Conservation (phyloP, 2,888 invertebrate species). For the Diloba caeruleocephala region DNA sequence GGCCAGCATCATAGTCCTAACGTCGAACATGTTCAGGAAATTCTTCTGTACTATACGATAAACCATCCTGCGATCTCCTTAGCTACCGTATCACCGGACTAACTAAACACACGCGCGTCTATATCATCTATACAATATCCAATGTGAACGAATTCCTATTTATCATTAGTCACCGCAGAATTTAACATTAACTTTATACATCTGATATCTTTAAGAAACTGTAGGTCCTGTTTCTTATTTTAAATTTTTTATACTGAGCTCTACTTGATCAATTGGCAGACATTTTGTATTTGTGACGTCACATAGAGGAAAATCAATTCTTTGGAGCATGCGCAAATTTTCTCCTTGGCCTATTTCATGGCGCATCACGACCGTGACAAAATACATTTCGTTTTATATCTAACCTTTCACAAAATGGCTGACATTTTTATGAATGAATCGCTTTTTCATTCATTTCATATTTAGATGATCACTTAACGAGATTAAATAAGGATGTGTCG, state of each 20-base stretch:
- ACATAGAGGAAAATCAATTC: constrained; percentile 79
- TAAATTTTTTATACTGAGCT: constrained; percentile 79
- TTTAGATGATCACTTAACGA: constrained; percentile 54
- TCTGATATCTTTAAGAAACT: constrained; percentile 68
- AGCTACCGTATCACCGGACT: constrained; percentile 67
- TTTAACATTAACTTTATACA: constrained; percentile 66
- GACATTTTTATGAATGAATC: constrained; percentile 82
- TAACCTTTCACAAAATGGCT: constrained; percentile 71
- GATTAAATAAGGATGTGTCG: constrained; percentile 56
- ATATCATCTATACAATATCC: constrained; percentile 60
- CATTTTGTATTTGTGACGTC: constrained; percentile 84
- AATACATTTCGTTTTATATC: constrained; percentile 65
- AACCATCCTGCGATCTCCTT: constrained; percentile 73
- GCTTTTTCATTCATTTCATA: constrained; percentile 78
- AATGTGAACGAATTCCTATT: constrained; percentile 41
- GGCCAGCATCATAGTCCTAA: constrained; percentile 64
- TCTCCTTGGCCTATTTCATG: constrained; percentile 81
- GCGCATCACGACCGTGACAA: constrained; percentile 70
- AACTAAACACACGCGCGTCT: constrained; percentile 58
- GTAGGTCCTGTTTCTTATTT: constrained; percentile 65
- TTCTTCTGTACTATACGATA: constrained; percentile 67
- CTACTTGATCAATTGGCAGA: constrained; percentile 67
- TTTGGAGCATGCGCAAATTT: constrained; percentile 78
- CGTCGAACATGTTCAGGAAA: constrained; percentile 64
- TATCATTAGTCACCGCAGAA: constrained; percentile 58